Evolutionary conservation across 2,113 vertebrate genomes (phyloP).

Genomic region (Piliocolobus tephrosceles): DNA sequence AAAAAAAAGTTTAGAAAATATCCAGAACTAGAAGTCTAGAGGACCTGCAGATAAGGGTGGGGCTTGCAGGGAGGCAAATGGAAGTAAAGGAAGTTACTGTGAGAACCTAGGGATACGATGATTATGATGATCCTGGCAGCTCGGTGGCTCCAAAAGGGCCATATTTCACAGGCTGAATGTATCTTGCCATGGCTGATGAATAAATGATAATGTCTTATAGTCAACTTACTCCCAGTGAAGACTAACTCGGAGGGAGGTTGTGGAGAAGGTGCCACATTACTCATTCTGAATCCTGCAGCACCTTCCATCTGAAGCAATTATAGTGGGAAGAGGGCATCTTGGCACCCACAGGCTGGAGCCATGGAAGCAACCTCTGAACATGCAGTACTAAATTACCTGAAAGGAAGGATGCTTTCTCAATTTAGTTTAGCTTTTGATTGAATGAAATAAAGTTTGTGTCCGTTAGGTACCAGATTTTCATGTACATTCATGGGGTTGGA

Average conservation of each 20-base stretch:
- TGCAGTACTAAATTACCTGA: not conserved
- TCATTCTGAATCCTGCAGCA: not conserved
- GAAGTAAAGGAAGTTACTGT: not conserved
- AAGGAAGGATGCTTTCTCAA: not conserved
- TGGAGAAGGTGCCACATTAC: not conserved
- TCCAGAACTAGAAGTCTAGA: not conserved
- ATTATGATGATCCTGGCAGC: not conserved
- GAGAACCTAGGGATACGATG: not conserved
- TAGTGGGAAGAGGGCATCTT: not conserved
- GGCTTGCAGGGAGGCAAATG: not conserved
- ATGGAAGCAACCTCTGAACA: not conserved
- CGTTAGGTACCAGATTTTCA: not conserved
- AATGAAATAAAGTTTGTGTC: not conserved
- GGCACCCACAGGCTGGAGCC: not conserved
- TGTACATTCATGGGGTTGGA: not conserved
- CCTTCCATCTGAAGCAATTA: not conserved
- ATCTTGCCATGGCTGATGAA: not conserved
- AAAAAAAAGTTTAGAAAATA: not conserved
- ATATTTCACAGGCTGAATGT: not conserved
- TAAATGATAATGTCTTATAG: not conserved
- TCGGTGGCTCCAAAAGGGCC: not conserved
- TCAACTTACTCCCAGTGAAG: not conserved
- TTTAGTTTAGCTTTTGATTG: not conserved
- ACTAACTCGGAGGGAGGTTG: no score
- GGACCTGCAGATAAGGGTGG: not conserved